Evolutionary conservation across 1,140 invertebrate species (phyloP).

Genomic region (Pteromalus puparum): DNA sequence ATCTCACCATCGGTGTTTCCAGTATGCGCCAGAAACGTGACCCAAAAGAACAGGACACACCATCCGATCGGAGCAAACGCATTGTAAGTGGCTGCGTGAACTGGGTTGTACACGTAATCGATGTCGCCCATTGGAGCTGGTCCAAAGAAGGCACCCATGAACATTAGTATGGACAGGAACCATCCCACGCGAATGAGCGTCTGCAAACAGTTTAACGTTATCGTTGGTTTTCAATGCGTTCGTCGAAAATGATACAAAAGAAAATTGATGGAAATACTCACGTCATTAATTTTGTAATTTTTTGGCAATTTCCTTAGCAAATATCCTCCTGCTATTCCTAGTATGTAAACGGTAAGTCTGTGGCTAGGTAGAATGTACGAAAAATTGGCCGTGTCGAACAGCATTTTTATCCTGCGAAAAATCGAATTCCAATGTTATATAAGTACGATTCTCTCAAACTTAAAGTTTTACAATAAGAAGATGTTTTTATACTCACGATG

Average conservation of each 20-base stretch:
- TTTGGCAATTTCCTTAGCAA: slow-evolving; percentile 75
- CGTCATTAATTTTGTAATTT: slow-evolving; percentile 71
- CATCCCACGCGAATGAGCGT: slow-evolving; percentile 77
- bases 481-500: slow-evolving; percentile 79
- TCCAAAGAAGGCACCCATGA: slow-evolving; percentile 77
- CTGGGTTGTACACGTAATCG: slow-evolving; percentile 80
- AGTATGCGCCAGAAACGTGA: slow-evolving; percentile 79
- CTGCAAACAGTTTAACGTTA: slow-evolving; percentile 60
- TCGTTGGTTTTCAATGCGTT: background rate
- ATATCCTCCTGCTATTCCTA: slow-evolving; percentile 81
- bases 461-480: too few species aligned
- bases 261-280: slow-evolving; percentile 52
- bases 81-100: slow-evolving; percentile 82
- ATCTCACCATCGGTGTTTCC: slow-evolving; percentile 76
- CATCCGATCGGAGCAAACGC: slow-evolving; percentile 84
- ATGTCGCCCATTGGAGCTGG: slow-evolving; percentile 81
- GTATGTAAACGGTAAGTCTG: slow-evolving; percentile 82
- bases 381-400: slow-evolving; percentile 81
- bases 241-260: too few species aligned
- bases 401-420: slow-evolving; percentile 77
- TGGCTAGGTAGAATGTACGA: slow-evolving; percentile 84
- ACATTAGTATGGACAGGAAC: slow-evolving; percentile 71
- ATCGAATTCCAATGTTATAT: background rate
- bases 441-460: slow-evolving; percentile 38
- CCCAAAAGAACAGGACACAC: slow-evolving; percentile 82